phyloP scores from a whole-genome alignment of 1,140 invertebrate species.

The Microplitis mediator region DNA sequence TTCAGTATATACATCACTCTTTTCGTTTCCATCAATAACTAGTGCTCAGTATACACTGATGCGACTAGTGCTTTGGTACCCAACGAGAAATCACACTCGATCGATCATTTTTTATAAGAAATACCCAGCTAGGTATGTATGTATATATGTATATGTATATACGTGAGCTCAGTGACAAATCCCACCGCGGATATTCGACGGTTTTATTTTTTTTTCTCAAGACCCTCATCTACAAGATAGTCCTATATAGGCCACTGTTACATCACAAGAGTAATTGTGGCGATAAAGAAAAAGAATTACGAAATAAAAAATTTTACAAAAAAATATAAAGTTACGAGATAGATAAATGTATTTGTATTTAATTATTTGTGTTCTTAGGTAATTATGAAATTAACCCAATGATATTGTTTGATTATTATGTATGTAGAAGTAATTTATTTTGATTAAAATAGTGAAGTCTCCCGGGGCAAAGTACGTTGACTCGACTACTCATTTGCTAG shows the following conservation, averaged over 20 bases:
- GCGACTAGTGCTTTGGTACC: background rate
- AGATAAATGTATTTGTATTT: too few relatives aligned
- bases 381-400: background rate
- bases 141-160: background rate
- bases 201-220: slow-evolving; percentile 20
- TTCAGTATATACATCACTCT: too few relatives aligned
- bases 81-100: slow-evolving; percentile 27
- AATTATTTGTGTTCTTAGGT: too few relatives aligned
- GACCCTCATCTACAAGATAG: background rate
- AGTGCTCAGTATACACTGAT: too few relatives aligned
- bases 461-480: background rate
- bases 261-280: background rate
- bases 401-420: background rate
- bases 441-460: slow-evolving; percentile 39
- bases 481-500: background rate
- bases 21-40: too few relatives aligned
- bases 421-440: slow-evolving; percentile 43
- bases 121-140: slow-evolving; percentile 6
- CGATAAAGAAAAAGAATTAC: slow-evolving; percentile 20
- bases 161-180: slow-evolving; percentile 32
- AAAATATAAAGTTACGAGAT: too few relatives aligned
- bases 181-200: slow-evolving; percentile 24
- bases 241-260: background rate
- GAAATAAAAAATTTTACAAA: slow-evolving; percentile 3
- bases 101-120: slow-evolving; percentile 44